These are phyloP conservation scores for honey bee (Apis mellifera) DNA, from an alignment of 1,140 invertebrate species.

Conservation along the genomic window Amel_HAv3.1 CM009946.2:2625501-2626000, in stretches of 20 bases:
- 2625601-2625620: conserved; percentile 38
- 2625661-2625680: conserved; percentile 33
- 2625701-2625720: neutral
- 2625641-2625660: conserved; percentile 33
- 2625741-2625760: conserved; percentile 1
- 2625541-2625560: conserved; percentile 6
- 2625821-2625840: neutral
- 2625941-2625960: too few relatives aligned
- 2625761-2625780: neutral
- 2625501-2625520: neutral
- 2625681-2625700: conserved; percentile 14
- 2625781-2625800: neutral
- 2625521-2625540: neutral
- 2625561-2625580: conserved; percentile 37
- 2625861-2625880: neutral
- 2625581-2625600: conserved; percentile 31
- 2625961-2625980: too few relatives aligned
- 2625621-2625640: neutral
- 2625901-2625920: neutral
- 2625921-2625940: neutral
- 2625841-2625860: neutral
- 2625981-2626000: too few relatives aligned
- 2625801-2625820: neutral
- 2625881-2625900: neutral
- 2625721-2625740: conserved; percentile 35